Percentiles rank a stretch among this genome's conserved stretches.
Conservation (phyloP, 1,140 invertebrate species). For the Chrysomallon squamiferum region DNA sequence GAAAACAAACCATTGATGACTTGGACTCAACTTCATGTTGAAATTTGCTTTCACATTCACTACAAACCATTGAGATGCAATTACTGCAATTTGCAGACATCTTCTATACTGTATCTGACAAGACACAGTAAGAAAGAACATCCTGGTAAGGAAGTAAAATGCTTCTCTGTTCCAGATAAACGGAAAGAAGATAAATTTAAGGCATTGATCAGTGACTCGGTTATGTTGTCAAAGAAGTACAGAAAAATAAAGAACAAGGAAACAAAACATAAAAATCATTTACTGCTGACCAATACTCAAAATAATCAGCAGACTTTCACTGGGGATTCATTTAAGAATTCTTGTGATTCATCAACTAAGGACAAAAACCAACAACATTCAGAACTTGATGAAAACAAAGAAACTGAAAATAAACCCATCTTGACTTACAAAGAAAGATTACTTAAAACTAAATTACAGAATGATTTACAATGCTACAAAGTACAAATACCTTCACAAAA, state of each 20-base stretch:
- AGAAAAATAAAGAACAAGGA: not conserved
- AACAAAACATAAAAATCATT: not conserved
- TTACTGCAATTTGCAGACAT: not conserved
- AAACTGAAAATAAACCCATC: too few relatives aligned
- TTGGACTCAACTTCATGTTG: not conserved
- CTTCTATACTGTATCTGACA: not conserved
- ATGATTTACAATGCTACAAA: too few relatives aligned
- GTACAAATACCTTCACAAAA: too few relatives aligned
- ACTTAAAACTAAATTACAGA: too few relatives aligned
- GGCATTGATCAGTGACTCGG: not conserved
- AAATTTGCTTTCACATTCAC: slow-evolving; percentile 4
- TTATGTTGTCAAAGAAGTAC: not conserved
- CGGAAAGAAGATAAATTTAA: not conserved
- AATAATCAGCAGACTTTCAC: too few relatives aligned
- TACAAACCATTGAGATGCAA: not conserved
- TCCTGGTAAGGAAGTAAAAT: not conserved
- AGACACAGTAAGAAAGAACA: not conserved
- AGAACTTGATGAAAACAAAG: too few relatives aligned
- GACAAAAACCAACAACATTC: too few relatives aligned
- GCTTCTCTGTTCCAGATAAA: not conserved
- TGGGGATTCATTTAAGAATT: too few relatives aligned
- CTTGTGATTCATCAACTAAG: too few relatives aligned
- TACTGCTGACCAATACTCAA: not conserved
- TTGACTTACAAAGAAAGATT: too few relatives aligned
- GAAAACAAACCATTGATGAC: not conserved